Conservation (phyloP, 2,113 vertebrate species). For the Ceyx margarethae region DNA sequence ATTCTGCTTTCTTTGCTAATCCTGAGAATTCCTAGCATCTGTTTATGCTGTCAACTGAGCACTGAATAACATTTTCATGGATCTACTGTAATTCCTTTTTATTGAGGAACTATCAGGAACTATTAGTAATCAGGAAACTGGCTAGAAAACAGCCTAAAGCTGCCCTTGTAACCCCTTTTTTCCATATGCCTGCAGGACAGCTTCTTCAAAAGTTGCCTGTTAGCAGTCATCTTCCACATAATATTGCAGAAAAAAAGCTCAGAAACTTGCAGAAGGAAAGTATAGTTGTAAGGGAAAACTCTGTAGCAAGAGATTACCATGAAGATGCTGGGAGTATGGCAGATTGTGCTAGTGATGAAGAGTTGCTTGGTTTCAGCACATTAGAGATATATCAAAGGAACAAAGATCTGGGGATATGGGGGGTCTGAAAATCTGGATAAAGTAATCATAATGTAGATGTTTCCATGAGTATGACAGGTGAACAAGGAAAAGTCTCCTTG, state of each 20-base stretch:
- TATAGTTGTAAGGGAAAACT: background rate
- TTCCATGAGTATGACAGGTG: background rate
- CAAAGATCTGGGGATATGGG: background rate
- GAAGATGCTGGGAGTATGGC: background rate
- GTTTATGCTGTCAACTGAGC: fast-evolving
- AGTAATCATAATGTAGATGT: background rate
- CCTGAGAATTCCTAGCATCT: background rate
- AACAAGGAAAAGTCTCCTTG: background rate
- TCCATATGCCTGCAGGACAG: background rate
- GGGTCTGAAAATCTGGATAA: background rate
- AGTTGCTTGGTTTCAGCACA: fast-evolving
- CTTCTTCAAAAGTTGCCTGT: background rate
- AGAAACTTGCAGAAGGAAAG: background rate
- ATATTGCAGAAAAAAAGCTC: background rate
- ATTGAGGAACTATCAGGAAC: background rate
- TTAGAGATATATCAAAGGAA: background rate
- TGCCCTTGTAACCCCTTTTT: background rate
- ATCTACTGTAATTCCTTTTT: background rate
- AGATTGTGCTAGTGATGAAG: background rate
- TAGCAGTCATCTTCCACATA: background rate
- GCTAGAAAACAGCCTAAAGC: background rate
- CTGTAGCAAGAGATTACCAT: background rate
- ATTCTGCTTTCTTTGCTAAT: background rate
- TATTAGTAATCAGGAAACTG: background rate
- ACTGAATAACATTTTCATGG: background rate